Conservation (phyloP, 1,140 invertebrate species). For the Paracyclopina nana region DNA sequence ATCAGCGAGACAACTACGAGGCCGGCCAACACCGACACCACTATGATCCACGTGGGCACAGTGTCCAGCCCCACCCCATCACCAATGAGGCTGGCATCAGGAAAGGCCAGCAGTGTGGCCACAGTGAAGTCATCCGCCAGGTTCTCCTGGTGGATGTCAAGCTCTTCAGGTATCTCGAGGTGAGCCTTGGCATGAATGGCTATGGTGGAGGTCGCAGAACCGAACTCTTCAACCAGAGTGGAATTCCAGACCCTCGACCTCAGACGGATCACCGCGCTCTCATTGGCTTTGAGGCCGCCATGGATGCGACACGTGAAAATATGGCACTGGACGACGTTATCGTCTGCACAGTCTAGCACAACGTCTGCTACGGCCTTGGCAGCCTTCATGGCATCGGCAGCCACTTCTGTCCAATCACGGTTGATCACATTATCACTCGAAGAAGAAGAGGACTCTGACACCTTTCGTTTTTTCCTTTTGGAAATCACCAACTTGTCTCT, state of each 20-base stretch:
- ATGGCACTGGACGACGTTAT: conserved; percentile 62
- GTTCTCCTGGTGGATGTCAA: not conserved
- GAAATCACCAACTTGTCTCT: not conserved
- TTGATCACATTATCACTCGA: no score
- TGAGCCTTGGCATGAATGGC: not conserved
- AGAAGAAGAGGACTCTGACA: no score
- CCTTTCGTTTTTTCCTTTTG: not conserved
- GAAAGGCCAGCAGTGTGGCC: no score
- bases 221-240: conserved; percentile 70
- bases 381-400: no score
- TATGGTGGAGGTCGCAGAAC: conserved; percentile 35
- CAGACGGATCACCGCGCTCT: conserved; percentile 53
- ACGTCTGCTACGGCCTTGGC: not conserved
- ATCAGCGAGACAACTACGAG: not conserved
- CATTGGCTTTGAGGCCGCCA: conserved; percentile 43
- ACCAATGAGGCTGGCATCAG: no score
- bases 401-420: no score
- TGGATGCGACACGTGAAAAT: conserved; percentile 56
- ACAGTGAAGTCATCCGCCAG: not conserved
- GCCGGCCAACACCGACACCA: not conserved
- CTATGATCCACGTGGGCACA: not conserved
- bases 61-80: no score
- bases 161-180: not conserved
- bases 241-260: conserved; percentile 69
- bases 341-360: conserved; percentile 24